Base-by-base conservation (phyloP, 1,140 invertebrate genomes). In the Adelges cooleyi region DNA sequence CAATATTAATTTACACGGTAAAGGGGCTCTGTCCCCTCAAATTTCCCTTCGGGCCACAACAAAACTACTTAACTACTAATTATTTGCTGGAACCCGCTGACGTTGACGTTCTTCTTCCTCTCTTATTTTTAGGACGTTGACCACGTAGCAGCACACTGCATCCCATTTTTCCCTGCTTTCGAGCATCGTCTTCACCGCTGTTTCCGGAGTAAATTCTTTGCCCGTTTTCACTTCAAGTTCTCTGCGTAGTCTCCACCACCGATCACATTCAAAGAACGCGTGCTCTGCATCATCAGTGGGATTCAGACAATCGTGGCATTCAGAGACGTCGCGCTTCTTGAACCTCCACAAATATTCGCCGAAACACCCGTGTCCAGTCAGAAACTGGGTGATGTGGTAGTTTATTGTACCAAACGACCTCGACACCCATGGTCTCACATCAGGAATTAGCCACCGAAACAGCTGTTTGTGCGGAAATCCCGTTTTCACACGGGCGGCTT, bases 381-480 rank as follows among this genome's bases (percentile, higher is more conserved):
- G 23, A 13, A 65, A 49, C 23, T 65, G 23, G 3, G 65, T 66
- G 48, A 52, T 46, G 10, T 36, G 22, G n/a, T 38, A 66, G 9
- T 53, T 42, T 9, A 53, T 22, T 27, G 29, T 23, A 2, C 65
- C 65, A 2, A 2, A 36, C 8, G 15, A 3, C 22, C 65, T 50
- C 2, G 27, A 27, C 9, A 23, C 36, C 65, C 50, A 66, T 20
- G 49, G 25, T 51, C 40, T 44, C 15, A 5, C 40, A 5, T 17
- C 40, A 10, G 40, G 5, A 17, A 3, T 44, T 44, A 15, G 5
- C 40, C 40, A 17, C 6, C 40, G 40, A 15, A 15, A 44, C n/a
- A 13, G 15, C 5, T 15, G 15, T 44, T 44, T 44, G n/a, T 5
- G 6, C 18, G 9, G 40, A 13, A 13, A 13, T 15, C 10, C 40